A percentile compares a stretch with the other conserved stretches of the same genome.
Evolutionary conservation across 64 coral and sea anemone genomes (phyloP).

Genomic region (Dendrophyllia cribrosa): DNA sequence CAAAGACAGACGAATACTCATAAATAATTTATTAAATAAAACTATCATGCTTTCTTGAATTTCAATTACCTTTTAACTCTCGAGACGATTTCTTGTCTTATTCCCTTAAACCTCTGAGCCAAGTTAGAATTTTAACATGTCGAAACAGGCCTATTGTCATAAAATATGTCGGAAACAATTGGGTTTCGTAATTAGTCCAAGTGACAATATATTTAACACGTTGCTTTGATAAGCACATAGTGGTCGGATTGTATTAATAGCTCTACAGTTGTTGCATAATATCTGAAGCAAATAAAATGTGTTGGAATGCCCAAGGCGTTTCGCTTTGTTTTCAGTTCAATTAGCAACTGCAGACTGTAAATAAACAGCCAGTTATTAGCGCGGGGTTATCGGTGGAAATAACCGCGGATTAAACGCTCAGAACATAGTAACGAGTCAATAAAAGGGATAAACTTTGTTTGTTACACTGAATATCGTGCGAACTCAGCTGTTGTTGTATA

Average conservation of each 20-base stretch:
- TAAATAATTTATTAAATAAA: constrained; percentile 44
- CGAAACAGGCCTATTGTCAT: background rate
- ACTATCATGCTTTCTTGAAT: background rate
- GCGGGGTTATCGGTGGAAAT: background rate
- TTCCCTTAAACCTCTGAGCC: too few relatives aligned
- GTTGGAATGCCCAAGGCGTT: background rate
- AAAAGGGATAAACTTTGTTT: background rate
- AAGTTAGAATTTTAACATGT: too few relatives aligned
- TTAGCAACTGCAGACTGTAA: background rate
- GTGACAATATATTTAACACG: background rate
- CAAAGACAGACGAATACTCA: background rate
- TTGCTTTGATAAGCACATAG: background rate
- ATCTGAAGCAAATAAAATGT: background rate
- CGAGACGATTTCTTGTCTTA: too few relatives aligned
- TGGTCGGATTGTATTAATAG: background rate
- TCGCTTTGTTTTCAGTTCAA: background rate
- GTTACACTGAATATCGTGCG: background rate
- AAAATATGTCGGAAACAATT: constrained; percentile 22
- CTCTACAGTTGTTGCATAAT: too few relatives aligned
- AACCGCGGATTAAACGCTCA: background rate
- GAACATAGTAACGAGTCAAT: background rate
- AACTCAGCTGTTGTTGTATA: background rate
- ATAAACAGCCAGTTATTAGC: constrained; percentile 8
- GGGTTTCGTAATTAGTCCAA: constrained; percentile 15
- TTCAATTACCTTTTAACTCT: too few relatives aligned